Evolutionary conservation across 1,140 invertebrate species (phyloP), one percentile per base, ranked within the genome.

Genomic region (Apolygus lucorum): DNA sequence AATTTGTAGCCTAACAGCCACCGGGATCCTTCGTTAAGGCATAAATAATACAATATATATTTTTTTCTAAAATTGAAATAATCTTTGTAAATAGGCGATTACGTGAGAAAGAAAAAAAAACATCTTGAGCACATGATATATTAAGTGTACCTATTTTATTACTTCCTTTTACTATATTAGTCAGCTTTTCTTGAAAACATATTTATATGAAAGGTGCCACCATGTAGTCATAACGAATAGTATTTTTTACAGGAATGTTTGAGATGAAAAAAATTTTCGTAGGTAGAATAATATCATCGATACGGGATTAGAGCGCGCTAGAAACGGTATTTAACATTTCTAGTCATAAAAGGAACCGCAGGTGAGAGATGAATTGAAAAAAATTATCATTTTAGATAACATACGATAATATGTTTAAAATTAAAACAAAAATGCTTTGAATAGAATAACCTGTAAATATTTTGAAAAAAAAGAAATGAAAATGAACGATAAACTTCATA

Each of bases 81-180:
- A 65, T 8, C 63, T 13, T 65, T 65, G 63, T 25, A 65, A 28
- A 65, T 25, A 65, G 27, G 13, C 25, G 21, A 8, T 63, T 65
- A 65, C 4, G 2, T 65, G 8, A 63, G 4, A 22, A 22, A 21
- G 22, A 28, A 28, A 65, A 42, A 49, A 49, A 67, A 52, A 13
- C 2, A 14, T 67, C 66, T 11, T 59, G 54, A 68, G 67, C 52
- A 70, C 63, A 64, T 52, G 62, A 52, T 26, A 63, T 52, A 65
- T 70, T 63, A 34, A 52, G 63, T 27, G 42, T 65, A 64, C 42
- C 54, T 70, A 70, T 70, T 70, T 70, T 70, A 69, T 59, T 69
- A 70, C 68, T 70, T 70, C 68, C 68, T 70, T 70, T 25, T 63
- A 29, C 21, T 59, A 59, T 28, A 42, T 68, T 29, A 68, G 62